Conservation (phyloP, 2,888 invertebrate species). For the Anaspis maculata region DNA sequence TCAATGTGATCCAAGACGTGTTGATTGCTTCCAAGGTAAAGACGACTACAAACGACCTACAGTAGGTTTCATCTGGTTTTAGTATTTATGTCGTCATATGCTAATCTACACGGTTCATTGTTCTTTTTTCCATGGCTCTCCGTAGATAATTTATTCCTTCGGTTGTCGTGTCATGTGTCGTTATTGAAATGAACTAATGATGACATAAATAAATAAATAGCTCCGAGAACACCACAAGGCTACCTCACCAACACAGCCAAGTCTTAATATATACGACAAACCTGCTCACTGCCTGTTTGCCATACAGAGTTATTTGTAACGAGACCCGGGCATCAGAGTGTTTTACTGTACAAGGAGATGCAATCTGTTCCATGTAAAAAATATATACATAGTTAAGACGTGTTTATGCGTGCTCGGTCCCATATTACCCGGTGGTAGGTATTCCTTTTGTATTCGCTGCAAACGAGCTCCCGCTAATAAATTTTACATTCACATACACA, state of each 20-base stretch:
- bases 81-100: too few species aligned
- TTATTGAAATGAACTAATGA: constrained; percentile 18
- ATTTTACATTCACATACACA: too few species aligned
- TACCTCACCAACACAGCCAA: too few species aligned
- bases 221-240: constrained; percentile 16
- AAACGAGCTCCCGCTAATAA: constrained; percentile 9
- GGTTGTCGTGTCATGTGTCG: too few species aligned
- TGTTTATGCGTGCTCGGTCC: constrained; percentile 14
- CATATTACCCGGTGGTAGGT: constrained; percentile 8
- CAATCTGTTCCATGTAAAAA: constrained; percentile 16
- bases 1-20: too few species aligned
- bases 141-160: too few species aligned
- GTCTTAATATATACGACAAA: constrained; percentile 17
- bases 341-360: constrained; percentile 17
- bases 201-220: constrained; percentile 22
- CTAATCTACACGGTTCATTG: too few species aligned
- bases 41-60: too few species aligned
- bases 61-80: too few species aligned
- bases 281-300: constrained; percentile 15
- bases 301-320: constrained; percentile 17
- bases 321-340: constrained; percentile 15
- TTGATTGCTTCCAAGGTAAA: too few species aligned
- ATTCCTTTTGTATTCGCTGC: constrained; percentile 6
- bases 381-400: constrained; percentile 11
- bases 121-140: too few species aligned